phyloP scores from a whole-genome alignment of 2,888 invertebrate genomes.

The Eristalis arbustorum region DNA sequence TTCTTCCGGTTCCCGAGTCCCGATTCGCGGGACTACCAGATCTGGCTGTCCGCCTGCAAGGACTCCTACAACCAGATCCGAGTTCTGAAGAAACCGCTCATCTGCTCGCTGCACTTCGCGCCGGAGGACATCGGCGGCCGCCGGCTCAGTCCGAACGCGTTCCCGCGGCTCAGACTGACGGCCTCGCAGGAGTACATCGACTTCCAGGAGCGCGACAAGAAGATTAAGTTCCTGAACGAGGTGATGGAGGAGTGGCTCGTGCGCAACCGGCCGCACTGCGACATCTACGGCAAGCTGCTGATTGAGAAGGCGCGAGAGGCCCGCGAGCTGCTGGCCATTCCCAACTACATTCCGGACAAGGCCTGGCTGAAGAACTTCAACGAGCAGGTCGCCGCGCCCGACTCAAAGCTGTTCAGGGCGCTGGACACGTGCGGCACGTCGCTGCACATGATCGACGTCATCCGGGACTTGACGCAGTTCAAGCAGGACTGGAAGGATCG shows the following conservation, averaged over 20 bases:
- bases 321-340: slow-evolving; percentile 34
- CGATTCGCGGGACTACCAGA: slow-evolving; percentile 76
- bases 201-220: slow-evolving; percentile 76
- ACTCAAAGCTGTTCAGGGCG: slow-evolving; percentile 70
- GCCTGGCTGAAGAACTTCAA: slow-evolving; percentile 78
- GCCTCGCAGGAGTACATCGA: slow-evolving; percentile 77
- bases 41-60: slow-evolving; percentile 79
- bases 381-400: slow-evolving; percentile 64
- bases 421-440: slow-evolving; percentile 76
- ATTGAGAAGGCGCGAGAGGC: slow-evolving; percentile 48
- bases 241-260: slow-evolving; percentile 79
- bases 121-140: slow-evolving; percentile 77
- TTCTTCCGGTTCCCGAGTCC: slow-evolving; percentile 78
- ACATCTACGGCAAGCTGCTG: slow-evolving; percentile 53
- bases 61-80: slow-evolving; percentile 77
- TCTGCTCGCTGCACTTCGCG: slow-evolving; percentile 78
- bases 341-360: slow-evolving; percentile 74
- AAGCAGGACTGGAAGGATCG: slow-evolving; percentile 71
- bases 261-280: slow-evolving; percentile 72
- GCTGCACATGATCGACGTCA: slow-evolving; percentile 76
- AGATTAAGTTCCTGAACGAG: slow-evolving; percentile 77
- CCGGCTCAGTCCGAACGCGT: slow-evolving; percentile 75
- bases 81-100: slow-evolving; percentile 78
- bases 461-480: slow-evolving; percentile 76
- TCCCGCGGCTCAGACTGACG: slow-evolving; percentile 75